These are phyloP conservation scores for Magallana nippona DNA, from an alignment of 2,888 invertebrate genomes.

Conservation along the genomic window DNA sequence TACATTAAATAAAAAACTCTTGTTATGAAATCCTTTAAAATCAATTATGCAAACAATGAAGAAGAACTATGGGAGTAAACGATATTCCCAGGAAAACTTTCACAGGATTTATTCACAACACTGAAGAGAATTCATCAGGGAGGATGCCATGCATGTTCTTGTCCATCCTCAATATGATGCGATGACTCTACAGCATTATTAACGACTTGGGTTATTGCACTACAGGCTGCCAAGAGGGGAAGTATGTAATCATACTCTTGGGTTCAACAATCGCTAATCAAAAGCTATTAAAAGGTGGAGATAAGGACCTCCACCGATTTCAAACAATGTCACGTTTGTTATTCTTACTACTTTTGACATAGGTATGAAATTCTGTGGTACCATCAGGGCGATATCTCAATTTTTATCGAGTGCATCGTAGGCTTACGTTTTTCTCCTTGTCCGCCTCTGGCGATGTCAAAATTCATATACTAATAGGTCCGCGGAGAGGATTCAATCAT, in stretches of 20 bases:
- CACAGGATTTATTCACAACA: too few relatives aligned
- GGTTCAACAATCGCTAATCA: constrained; percentile 26
- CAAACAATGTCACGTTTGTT: constrained; percentile 20
- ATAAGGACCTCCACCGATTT: not conserved
- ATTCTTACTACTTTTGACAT: constrained; percentile 29
- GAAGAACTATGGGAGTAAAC: too few relatives aligned
- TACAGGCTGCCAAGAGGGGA: not conserved
- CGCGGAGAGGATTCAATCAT: constrained; percentile 23
- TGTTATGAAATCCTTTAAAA: too few relatives aligned
- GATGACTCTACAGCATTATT: not conserved
- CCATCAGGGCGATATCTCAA: not conserved
- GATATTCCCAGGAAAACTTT: too few relatives aligned
- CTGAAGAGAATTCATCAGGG: too few relatives aligned
- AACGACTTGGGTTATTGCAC: not conserved
- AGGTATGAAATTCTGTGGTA: not conserved
- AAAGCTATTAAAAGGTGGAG: constrained; percentile 18
- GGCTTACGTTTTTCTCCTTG: not conserved
- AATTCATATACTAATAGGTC: constrained; percentile 25
- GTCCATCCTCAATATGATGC: not conserved
- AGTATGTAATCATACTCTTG: not conserved
- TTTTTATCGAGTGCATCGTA: constrained; percentile 16
- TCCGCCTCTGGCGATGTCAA: constrained; percentile 24
- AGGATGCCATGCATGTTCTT: not conserved
- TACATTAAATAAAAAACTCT: too few relatives aligned
- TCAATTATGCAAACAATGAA: too few relatives aligned